A percentile compares a stretch with the other conserved stretches of the same genome.
Conservation (phyloP, 2,888 invertebrate genomes). For the Drosophila borborema region DNA sequence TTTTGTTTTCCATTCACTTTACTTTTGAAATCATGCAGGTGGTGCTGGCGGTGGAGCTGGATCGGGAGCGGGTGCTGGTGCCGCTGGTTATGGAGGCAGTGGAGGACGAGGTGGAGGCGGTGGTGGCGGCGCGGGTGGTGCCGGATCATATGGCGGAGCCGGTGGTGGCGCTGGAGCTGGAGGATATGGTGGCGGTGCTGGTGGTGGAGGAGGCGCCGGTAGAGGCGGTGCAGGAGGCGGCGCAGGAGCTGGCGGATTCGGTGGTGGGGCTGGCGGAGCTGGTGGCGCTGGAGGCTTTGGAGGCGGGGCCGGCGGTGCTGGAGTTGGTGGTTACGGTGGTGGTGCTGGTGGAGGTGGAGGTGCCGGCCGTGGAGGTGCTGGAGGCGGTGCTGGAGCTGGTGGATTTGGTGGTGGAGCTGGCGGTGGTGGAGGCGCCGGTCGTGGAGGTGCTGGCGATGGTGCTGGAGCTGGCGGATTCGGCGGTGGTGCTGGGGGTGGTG, state of each 20-base stretch:
- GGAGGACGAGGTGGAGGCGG: conserved; percentile 12
- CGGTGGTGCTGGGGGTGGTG: conserved; percentile 17
- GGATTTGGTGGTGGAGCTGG: conserved; percentile 5
- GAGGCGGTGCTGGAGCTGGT: conserved; percentile 21
- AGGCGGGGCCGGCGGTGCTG: conserved; percentile 11
- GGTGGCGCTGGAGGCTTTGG: background rate
- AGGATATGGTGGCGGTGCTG: conserved; percentile 7
- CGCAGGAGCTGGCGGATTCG: background rate
- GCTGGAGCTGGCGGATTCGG: conserved; percentile 10
- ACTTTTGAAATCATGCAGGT: background rate
- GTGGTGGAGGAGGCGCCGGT: background rate
- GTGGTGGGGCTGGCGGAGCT: background rate
- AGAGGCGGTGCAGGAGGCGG: conserved; percentile 10
- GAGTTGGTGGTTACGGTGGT: conserved; percentile 69
- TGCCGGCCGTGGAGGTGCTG: conserved; percentile 5
- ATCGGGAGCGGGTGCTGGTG: conserved; percentile 1
- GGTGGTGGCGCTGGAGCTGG: conserved; percentile 11
- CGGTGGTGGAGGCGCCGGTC: conserved; percentile 35
- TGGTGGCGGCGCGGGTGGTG: conserved; percentile 25
- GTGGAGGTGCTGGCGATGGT: conserved; percentile 40
- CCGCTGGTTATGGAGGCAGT: conserved; percentile 31
- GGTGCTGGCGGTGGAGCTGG: conserved; percentile 32
- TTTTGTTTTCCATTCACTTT: background rate
- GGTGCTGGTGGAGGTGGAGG: conserved; percentile 6
- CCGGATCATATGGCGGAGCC: conserved; percentile 23